These are phyloP conservation scores for Anabacerthia variegaticeps DNA, from an alignment of 2,797 vertebrate genomes.

Conservation along the genomic window DNA sequence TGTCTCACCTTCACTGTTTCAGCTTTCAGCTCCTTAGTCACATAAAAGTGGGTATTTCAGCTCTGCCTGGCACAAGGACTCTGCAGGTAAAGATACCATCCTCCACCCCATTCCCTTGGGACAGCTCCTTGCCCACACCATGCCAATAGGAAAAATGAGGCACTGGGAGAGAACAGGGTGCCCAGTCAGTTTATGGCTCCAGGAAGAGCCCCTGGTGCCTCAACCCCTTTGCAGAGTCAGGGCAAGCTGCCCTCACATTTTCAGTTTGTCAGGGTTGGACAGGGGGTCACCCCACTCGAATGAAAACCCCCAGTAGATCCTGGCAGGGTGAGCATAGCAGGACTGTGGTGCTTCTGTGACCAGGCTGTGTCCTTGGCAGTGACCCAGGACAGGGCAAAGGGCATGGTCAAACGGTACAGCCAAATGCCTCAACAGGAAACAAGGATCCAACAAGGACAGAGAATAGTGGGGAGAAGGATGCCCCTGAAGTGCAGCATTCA, in stretches of 20 bases:
- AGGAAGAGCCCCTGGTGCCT: neutral
- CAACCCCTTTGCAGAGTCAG: neutral
- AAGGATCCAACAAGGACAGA: neutral
- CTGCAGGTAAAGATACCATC: neutral
- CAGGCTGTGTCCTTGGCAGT: neutral
- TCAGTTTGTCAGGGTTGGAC: neutral
- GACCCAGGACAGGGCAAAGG: neutral
- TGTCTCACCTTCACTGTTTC: accelerated
- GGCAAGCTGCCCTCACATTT: neutral
- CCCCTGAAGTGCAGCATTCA: neutral
- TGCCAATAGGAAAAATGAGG: neutral
- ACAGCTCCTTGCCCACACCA: neutral
- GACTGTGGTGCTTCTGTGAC: neutral
- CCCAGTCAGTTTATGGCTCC: neutral
- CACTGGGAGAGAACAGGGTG: neutral
- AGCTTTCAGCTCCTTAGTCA: neutral
- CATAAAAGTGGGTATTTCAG: neutral
- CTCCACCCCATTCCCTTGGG: too few species aligned
- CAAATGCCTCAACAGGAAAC: too few species aligned
- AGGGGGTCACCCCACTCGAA: accelerated
- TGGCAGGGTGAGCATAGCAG: neutral
- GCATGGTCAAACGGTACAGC: neutral
- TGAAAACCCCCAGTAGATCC: neutral
- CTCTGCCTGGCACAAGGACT: neutral
- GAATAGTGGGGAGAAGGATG: too few species aligned